Percentiles rank a stretch among this genome's conserved stretches.
phyloP scores from a whole-genome alignment of 2,113 vertebrate genomes.

The Gavialis gangeticus region DNA sequence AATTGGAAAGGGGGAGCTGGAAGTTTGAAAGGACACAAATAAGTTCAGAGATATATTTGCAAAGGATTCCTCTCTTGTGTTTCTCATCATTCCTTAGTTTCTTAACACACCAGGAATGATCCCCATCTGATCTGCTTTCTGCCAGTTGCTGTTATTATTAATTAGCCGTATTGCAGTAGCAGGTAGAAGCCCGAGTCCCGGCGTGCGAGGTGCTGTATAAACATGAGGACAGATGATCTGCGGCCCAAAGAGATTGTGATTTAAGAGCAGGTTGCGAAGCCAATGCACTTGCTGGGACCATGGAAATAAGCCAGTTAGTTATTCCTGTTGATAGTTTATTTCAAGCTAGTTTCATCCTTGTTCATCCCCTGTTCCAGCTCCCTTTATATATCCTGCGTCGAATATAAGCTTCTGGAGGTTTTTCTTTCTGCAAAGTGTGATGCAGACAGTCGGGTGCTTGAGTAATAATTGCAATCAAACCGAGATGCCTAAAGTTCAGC shows the following conservation, averaged over 20 bases:
- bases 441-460: neutral
- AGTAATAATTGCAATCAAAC: neutral
- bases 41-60: neutral
- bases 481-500: neutral
- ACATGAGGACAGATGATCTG: neutral
- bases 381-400: neutral
- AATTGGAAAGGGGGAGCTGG: accelerated
- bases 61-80: neutral
- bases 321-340: accelerated
- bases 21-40: neutral
- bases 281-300: neutral
- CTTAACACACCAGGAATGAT: no score
- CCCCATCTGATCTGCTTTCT: no score
- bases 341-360: neutral
- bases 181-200: no score
- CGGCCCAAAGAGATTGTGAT: neutral
- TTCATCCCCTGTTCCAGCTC: neutral
- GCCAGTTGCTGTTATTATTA: no score
- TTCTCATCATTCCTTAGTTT: no score
- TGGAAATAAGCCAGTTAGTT: accelerated
- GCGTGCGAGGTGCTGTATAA: neutral
- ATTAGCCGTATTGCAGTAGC: no score
- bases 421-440: neutral
- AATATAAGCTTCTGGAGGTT: neutral
- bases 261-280: neutral